A percentile compares a stretch with the other conserved stretches of the same genome.
Evolutionary conservation across 2,113 vertebrate species (phyloP).

Genomic region (Bufo bufo): DNA sequence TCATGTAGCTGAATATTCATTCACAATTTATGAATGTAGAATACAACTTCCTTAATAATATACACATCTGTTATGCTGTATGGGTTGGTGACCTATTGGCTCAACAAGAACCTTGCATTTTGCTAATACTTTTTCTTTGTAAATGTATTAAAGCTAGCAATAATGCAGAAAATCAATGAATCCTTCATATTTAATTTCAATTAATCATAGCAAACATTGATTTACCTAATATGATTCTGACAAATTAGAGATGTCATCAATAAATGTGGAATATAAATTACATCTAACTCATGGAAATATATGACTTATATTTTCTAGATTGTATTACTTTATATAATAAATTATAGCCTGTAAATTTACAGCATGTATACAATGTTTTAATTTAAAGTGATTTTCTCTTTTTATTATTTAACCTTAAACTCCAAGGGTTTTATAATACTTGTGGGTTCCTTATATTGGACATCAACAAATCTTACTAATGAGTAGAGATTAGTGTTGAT

Average conservation of each 20-base stretch:
- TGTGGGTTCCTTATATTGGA: not conserved
- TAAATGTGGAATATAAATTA: slow-evolving; percentile 27
- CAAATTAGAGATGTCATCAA: slow-evolving; percentile 19
- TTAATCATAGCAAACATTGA: slow-evolving; percentile 37
- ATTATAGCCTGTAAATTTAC: not conserved
- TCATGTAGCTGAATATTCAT: not conserved
- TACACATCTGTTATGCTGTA: not conserved
- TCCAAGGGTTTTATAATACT: not conserved
- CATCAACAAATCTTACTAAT: slow-evolving; percentile 19
- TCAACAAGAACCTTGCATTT: not conserved
- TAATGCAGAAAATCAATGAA: slow-evolving; percentile 30
- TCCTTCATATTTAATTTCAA: slow-evolving; percentile 33
- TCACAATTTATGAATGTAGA: not conserved
- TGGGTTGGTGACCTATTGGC: not conserved
- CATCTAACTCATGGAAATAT: not conserved
- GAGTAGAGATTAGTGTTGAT: not conserved
- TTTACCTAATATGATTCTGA: slow-evolving; percentile 20
- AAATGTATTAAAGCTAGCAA: slow-evolving; percentile 22
- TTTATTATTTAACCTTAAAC: not conserved
- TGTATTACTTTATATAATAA: not conserved
- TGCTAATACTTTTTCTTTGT: slow-evolving; percentile 7
- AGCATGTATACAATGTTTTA: not conserved
- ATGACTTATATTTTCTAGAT: not conserved
- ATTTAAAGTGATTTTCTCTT: not conserved
- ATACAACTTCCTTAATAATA: not conserved